Evolutionary conservation across 2,888 invertebrate genomes (phyloP).

Genomic region (Phytoseiulus persimilis): DNA sequence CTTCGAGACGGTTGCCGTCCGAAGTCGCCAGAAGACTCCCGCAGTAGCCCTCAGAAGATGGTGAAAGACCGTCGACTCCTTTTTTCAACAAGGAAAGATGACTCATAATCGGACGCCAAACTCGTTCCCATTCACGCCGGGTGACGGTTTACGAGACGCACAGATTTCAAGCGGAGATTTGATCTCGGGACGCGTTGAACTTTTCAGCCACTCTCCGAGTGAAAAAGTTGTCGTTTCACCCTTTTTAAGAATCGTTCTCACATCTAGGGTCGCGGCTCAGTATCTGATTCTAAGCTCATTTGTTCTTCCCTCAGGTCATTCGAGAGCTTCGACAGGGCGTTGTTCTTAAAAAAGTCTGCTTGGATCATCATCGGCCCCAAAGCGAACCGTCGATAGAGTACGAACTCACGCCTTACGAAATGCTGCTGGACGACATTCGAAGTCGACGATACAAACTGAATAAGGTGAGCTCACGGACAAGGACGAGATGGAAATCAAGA

Average conservation of each 20-base stretch:
- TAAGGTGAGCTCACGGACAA: constrained; percentile 59
- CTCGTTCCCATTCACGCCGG: not conserved
- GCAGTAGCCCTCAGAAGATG: not conserved
- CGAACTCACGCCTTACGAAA: constrained; percentile 90
- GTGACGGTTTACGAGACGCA: not conserved
- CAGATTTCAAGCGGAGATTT: no score
- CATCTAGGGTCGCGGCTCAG: not conserved
- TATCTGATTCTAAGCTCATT: not conserved
- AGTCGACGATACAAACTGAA: constrained; percentile 77
- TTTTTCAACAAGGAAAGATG: not conserved
- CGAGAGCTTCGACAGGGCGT: constrained; percentile 82
- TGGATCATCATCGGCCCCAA: constrained; percentile 54
- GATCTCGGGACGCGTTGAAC: no score
- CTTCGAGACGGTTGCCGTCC: not conserved
- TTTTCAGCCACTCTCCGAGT: no score
- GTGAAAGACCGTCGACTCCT: not conserved
- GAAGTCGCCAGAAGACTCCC: not conserved
- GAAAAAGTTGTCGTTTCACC: no score
- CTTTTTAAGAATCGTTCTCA: not conserved
- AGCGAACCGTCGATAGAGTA: constrained; percentile 70
- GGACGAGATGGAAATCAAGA: no score
- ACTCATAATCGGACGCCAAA: not conserved
- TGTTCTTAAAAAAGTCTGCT: constrained; percentile 75
- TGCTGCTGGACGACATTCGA: constrained; percentile 89
- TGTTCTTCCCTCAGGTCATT: constrained; percentile 58